Percentiles rank a stretch among this genome's conserved stretches.
These are phyloP conservation scores for Falco biarmicus DNA, from an alignment of 2,797 vertebrate species.

Conservation along the genomic window DNA sequence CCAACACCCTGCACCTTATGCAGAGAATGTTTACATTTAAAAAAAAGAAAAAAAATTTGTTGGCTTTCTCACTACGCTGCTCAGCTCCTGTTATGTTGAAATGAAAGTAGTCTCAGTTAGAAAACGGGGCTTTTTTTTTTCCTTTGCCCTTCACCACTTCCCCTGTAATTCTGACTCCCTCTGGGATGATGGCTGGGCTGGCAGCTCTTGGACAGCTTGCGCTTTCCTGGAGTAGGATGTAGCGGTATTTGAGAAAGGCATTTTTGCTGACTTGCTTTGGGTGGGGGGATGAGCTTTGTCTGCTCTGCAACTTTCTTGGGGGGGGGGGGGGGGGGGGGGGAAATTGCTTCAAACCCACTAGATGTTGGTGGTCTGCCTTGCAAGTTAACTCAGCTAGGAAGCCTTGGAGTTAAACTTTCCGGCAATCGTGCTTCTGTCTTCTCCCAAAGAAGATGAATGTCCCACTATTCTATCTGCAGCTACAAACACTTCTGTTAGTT, in stretches of 20 bases:
- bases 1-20: slow-evolving; percentile 60
- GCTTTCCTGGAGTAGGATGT: not conserved
- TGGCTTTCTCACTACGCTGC: slow-evolving; percentile 9
- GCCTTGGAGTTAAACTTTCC: not conserved
- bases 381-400: not conserved
- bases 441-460: not conserved
- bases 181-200: slow-evolving; percentile 8
- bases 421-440: not conserved
- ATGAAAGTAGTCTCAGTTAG: slow-evolving; percentile 22
- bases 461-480: not conserved
- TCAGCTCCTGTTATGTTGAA: slow-evolving; percentile 31
- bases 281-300: not conserved
- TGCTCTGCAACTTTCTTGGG: not conserved
- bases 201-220: not conserved
- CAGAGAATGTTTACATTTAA: slow-evolving; percentile 60
- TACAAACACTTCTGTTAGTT: not conserved
- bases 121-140: not conserved
- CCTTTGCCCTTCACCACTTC: not conserved
- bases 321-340: too few relatives aligned
- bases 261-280: not conserved
- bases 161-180: not conserved
- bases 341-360: not conserved
- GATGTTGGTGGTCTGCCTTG: not conserved
- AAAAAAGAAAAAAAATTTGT: not conserved
- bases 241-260: not conserved